A percentile compares a stretch with the other conserved stretches of the same genome.
Conservation (phyloP, 2,888 invertebrate genomes). For the Rotaria socialis region DNA sequence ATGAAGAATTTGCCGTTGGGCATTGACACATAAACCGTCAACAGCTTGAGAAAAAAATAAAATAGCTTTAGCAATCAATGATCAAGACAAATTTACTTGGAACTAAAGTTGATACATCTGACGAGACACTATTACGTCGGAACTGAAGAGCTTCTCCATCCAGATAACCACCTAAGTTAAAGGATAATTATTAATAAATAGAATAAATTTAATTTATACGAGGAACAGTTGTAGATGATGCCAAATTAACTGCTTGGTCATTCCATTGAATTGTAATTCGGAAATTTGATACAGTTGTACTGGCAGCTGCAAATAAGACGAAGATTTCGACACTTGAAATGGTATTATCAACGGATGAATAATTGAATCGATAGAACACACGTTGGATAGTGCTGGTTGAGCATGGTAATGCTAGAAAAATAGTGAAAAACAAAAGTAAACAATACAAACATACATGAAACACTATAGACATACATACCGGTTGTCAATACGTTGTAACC, state of each 20-base stretch:
- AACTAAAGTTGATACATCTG: background rate
- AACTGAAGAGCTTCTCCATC: background rate
- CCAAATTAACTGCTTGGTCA: background rate
- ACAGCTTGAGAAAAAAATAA: background rate
- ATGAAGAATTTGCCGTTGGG: background rate
- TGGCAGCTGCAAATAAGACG: background rate
- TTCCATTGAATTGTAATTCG: background rate
- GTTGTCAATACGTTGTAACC: background rate
- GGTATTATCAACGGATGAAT: background rate
- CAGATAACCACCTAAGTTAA: background rate
- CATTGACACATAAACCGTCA: constrained; percentile 19
- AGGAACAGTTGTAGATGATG: background rate
- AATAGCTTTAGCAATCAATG: too few species aligned
- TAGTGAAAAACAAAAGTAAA: background rate
- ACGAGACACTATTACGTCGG: background rate
- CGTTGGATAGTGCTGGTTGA: background rate
- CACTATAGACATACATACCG: background rate
- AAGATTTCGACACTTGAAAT: background rate
- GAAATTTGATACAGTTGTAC: background rate
- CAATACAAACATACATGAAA: background rate
- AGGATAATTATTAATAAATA: background rate
- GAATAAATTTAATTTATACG: background rate
- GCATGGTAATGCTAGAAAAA: background rate
- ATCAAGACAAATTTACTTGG: background rate
- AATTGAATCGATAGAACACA: background rate